Evolutionary conservation across 2,888 invertebrate genomes (phyloP).

Genomic region (Rutpela maculata): DNA sequence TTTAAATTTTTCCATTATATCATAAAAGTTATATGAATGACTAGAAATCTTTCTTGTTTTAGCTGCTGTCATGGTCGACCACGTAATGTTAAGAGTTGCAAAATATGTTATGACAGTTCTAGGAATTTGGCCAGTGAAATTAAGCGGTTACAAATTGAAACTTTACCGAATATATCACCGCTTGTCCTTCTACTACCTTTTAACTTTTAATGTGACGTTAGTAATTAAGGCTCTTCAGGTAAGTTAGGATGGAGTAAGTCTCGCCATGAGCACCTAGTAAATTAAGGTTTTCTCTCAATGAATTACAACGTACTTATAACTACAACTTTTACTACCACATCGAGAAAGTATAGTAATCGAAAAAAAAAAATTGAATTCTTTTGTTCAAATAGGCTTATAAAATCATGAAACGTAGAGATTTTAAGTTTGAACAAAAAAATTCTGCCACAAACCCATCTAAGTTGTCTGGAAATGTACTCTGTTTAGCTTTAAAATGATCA

Average conservation of each 20-base stretch:
- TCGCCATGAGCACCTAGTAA: too few relatives aligned
- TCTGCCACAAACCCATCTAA: too few relatives aligned
- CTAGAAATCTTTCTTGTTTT: neutral
- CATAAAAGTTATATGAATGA: neutral
- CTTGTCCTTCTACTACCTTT: neutral
- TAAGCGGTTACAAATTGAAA: neutral
- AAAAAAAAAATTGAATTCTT: too few relatives aligned
- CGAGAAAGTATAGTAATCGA: too few relatives aligned
- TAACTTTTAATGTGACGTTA: neutral
- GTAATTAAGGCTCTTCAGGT: constrained; percentile 3
- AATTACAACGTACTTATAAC: too few relatives aligned
- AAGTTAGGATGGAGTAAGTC: neutral
- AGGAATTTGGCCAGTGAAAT: constrained; percentile 29
- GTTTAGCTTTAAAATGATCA: too few relatives aligned
- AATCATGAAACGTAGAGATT: too few relatives aligned
- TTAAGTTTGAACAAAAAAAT: too few relatives aligned
- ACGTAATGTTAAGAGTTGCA: constrained; percentile 5
- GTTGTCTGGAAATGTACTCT: too few relatives aligned
- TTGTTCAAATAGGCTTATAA: too few relatives aligned
- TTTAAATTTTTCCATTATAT: neutral
- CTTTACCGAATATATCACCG: constrained; percentile 15
- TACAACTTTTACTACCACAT: too few relatives aligned
- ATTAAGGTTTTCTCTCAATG: too few relatives aligned
- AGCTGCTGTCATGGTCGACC: constrained; percentile 4
- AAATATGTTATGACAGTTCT: constrained; percentile 4